A percentile compares a stretch with the other conserved stretches of the same genome.
phyloP scores from a whole-genome alignment of 2,797 vertebrate species.

The Danio choprae region DNA sequence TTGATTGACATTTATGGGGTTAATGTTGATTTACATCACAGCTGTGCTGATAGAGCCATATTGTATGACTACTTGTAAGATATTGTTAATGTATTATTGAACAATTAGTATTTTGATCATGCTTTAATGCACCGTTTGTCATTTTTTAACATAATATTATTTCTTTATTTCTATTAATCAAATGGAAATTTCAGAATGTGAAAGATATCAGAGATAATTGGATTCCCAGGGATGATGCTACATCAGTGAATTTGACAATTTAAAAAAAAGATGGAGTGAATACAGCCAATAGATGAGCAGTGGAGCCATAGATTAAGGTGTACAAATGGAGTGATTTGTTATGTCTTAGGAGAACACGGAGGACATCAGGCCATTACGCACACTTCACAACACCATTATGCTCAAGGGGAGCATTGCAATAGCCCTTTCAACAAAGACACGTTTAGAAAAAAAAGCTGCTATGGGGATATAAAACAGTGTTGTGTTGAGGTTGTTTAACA shows the following conservation, averaged over 20 bases:
- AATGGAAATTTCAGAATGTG: not conserved
- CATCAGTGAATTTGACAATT: not conserved
- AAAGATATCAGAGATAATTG: not conserved
- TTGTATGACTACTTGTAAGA: too few species aligned
- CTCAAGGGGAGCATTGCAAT: conserved; percentile 31
- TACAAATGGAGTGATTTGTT: conserved; percentile 26
- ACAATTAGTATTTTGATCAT: not conserved
- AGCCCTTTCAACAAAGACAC: conserved; percentile 47
- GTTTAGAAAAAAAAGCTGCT: conserved; percentile 27
- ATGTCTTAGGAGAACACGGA: conserved; percentile 32
- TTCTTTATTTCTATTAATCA: too few species aligned
- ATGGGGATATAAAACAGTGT: conserved; percentile 27
- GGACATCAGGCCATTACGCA: not conserved
- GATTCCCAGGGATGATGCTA: not conserved
- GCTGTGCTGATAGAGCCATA: too few species aligned
- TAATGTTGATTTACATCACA: too few species aligned
- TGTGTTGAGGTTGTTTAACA: conserved; percentile 18
- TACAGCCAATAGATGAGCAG: conserved; percentile 5
- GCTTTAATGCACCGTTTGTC: not conserved
- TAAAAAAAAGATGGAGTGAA: conserved; percentile 44
- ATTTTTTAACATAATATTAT: not conserved
- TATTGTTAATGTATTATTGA: not conserved
- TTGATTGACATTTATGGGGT: too few species aligned
- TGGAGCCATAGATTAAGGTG: not conserved
- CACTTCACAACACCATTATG: conserved; percentile 1